A percentile compares a stretch with the other conserved stretches of the same genome.
phyloP scores from a whole-genome alignment of 1,140 invertebrate species.

The Anoplophora glabripennis region DNA sequence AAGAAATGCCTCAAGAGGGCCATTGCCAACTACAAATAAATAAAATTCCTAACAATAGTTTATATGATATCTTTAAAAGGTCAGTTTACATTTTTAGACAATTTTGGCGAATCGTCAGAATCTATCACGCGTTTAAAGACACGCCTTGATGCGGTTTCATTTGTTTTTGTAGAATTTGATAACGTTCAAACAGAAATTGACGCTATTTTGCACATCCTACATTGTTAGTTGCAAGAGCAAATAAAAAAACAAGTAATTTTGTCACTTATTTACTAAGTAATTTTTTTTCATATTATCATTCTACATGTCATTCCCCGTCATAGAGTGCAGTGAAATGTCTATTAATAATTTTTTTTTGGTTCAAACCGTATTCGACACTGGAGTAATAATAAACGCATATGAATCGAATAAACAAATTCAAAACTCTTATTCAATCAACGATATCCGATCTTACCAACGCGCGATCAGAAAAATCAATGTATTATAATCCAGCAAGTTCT shows the following conservation, averaged over 20 bases:
- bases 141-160: background rate
- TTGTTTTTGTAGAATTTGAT: background rate
- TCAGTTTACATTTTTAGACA: background rate
- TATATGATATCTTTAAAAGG: background rate
- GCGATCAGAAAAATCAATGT: background rate
- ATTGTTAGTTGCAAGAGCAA: no score
- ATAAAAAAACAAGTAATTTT: no score
- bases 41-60: no score
- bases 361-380: no score
- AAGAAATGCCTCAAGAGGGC: no score
- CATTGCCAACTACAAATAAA: no score
- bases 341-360: constrained; percentile 14
- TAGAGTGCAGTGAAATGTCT: background rate
- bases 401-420: constrained; percentile 19
- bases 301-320: no score
- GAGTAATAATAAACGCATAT: constrained; percentile 1
- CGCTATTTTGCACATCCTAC: no score
- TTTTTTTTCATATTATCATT: no score
- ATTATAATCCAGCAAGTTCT: constrained; percentile 2
- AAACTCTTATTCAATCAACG: constrained; percentile 19
- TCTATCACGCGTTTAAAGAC: background rate
- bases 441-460: constrained; percentile 27
- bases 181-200: constrained; percentile 11
- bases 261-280: no score
- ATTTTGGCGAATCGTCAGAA: background rate